Base-by-base conservation (phyloP, 2,113 vertebrate genomes). In the Ivindomyrus marchei region DNA sequence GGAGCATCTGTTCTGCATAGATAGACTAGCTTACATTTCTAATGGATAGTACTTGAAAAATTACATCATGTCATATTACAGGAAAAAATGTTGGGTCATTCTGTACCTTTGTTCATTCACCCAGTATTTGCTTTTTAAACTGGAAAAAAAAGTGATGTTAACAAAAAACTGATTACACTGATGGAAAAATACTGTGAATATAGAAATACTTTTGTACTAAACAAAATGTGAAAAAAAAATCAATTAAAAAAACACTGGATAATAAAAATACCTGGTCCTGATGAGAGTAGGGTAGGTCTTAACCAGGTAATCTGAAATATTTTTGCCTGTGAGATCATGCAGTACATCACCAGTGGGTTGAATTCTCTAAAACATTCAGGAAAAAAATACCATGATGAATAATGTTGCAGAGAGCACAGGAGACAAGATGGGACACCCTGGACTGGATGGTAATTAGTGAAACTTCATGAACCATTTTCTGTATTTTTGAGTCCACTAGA, bases 81-180 rank as follows among this genome's bases (percentile, higher is more conserved):
- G 1, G 83, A 17, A n/a, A 27, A 90, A 89, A 15, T 1, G 52
- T 45, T 45, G 45, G 52, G 17, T 19, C 52, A 56, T 56, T 56
- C 52, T 56, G 52, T 97, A 99, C 98, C 98, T 98, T 94, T 97
- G 97, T 89, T 99, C 98, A 85, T 99, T 99, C 92, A 99, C 98
- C 98, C 98, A 99, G 94, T 98, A 99, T 95, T 99, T 99, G 95
- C 97, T 99, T 95, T 98, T 99, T 94, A 99, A 94, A 92, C 98
- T 99, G 96, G 92, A 96, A 95, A 36, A 96, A 92, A 89, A 84
- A 4, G 52, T 56, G 52, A 56, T 56, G 6, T 58, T 58, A 58
- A 58, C 53, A 58, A 21, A 58, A 58, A 58, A 7, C 11, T 58
- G 53, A 58, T 7, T 6, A 21, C 53, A 58, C 19, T 58, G 53